A percentile compares a stretch with the other conserved stretches of the same genome.
Evolutionary conservation across 1,140 invertebrate genomes (phyloP).

Genomic region (Metopolophium dirhodum): DNA sequence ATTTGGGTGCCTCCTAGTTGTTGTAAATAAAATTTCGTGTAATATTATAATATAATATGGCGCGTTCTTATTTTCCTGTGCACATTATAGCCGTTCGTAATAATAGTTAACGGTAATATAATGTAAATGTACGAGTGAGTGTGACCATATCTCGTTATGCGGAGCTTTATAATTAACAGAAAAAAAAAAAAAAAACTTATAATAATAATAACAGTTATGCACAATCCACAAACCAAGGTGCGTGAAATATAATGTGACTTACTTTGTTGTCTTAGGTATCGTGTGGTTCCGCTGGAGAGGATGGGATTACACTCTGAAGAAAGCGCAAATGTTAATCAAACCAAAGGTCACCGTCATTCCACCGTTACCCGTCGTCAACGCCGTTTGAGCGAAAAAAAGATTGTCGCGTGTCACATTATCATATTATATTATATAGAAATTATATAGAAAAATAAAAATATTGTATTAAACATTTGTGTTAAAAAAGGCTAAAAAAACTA

Average conservation of each 20-base stretch:
- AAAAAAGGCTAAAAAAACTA: not conserved
- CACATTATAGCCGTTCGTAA: not conserved
- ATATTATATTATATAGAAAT: no score
- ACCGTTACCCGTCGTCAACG: constrained; percentile 32
- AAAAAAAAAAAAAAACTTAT: not conserved
- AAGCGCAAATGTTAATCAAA: constrained; percentile 89
- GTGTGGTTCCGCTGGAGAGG: constrained; percentile 94
- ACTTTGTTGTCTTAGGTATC: constrained; percentile 70
- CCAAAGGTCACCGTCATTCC: constrained; percentile 67
- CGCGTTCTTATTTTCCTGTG: not conserved
- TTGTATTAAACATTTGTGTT: not conserved
- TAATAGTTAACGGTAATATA: no score
- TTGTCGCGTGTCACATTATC: not conserved
- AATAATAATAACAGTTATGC: not conserved
- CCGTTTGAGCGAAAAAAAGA: not conserved
- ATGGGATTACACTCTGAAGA: constrained; percentile 91
- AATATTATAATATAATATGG: not conserved
- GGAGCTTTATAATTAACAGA: not conserved
- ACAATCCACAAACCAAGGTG: not conserved
- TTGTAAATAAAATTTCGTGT: not conserved
- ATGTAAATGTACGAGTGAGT: not conserved
- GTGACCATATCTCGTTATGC: not conserved
- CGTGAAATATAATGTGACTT: not conserved
- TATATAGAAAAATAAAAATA: not conserved
- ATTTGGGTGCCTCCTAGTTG: not conserved